Base-by-base conservation (phyloP, 1,140 invertebrate species). In the Drosophila sp. region DNA sequence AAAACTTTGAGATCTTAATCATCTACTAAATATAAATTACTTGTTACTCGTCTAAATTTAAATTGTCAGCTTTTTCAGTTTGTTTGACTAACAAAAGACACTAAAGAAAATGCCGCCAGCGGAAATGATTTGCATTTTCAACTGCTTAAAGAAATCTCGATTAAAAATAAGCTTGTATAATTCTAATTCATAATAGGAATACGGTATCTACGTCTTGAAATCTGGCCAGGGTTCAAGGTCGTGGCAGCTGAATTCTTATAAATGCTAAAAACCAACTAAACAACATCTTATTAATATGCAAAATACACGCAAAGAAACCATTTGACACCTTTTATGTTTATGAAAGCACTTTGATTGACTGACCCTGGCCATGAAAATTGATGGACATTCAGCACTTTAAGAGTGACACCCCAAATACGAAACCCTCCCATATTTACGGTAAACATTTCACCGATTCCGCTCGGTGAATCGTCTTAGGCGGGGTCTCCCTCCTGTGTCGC, bases 121-220 rank as follows among this genome's bases (percentile, higher is more conserved):
- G 71, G 71, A 77, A 77, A 70, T 77, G 51, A 73, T 77, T 77
- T 74, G 71, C 70, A 73, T 73, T 64, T 74, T 18, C 64, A 48
- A 62, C 56, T 29, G 56, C 48, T 61, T 54, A 48, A 59, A 29
- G 13, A 43, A 56, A 61, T 64, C 34, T 50, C 34, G 51, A 56
- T 61, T 41, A 34, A 16, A 64, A 62, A 41, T 54, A 74, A 57
- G 51, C 43, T 72, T 59, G 63, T 48, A 59, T 72, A 48, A 69
- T 74, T 72, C 59, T 72, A 29, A 64, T 65, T 76, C 50, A n/a
- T 76, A 51, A 76, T 76, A 62, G 57, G 65, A 48, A 65, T 66
- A 54, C 38, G 38, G 41, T 50, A 29, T 50, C 43, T 45, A 7
- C 16, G 18, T 63, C 58, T 58, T 51, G 43, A 34, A 32, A 65